Evolutionary conservation across 1,140 invertebrate genomes (phyloP), one percentile per base, ranked within the genome.

Genomic region (Drosophila lini): DNA sequence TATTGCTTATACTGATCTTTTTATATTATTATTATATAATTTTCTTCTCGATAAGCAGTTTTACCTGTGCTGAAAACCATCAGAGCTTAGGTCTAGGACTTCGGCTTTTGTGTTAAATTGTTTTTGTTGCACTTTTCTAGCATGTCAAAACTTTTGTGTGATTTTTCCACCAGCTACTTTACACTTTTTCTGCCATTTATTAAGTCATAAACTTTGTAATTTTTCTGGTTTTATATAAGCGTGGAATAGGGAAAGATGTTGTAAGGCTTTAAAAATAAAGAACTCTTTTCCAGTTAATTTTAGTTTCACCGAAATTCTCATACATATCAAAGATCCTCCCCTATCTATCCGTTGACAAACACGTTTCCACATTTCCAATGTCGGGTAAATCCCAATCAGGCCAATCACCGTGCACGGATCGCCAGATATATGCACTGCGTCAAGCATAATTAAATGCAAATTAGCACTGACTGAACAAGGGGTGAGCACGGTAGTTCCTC

Each of bases 391-490:
- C 19, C 36, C 71, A 77, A 82, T 64, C 60, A 61, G 38, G 28
- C 57, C 38, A 62, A 78, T 70, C 60, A 68, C 25, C 32, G 22
- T 16, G 9, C 28, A n/a, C 44, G 25, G 38, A 56, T 74, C 11
- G 52, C 25, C 57, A 38, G 56, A 60, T 61, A 50, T 53, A 50
- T 53, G 45, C 62, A 47, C 65, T 67, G 62, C 60, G 34, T 56
- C 15, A 44, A 63, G 52, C 63, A 74, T 80, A 84, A 85, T 80
- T 80, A 80, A 80, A 80, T 81, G 81, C 78, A 81, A 74, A 85
- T 78, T 76, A 80, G 61, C 74, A 41, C 53, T 28, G 40, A 53
- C 6, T 13, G 56, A 36, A 13, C 50, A 45, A 19, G 59, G 11
- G 16, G 4, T 25, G 15, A 22, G 22, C 13, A 11, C 19, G 32